These are phyloP conservation scores for Drosophila antonietae DNA, from an alignment of 2,888 invertebrate species.

Conservation along the genomic window DNA sequence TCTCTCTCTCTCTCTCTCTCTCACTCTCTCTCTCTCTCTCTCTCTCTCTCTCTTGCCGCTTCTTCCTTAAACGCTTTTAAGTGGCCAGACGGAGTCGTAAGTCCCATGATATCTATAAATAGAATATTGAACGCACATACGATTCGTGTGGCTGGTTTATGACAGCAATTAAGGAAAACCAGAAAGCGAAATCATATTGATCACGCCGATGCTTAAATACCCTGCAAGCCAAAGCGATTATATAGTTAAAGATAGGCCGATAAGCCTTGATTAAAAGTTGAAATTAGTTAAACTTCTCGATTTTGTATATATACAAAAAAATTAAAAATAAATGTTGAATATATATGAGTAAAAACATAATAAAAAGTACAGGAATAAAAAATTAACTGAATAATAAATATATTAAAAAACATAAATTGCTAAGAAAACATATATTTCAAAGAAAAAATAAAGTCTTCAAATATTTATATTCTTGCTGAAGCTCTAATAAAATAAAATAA, in stretches of 20 bases:
- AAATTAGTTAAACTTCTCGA: no score
- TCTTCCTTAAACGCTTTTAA: constrained; percentile 8
- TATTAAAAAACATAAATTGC: no score
- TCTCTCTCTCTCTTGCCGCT: neutral
- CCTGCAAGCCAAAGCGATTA: neutral
- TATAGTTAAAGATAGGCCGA: neutral
- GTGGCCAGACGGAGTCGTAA: constrained; percentile 29
- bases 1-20: neutral
- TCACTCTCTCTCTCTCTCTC: neutral
- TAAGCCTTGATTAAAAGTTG: neutral
- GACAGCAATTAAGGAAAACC: constrained; percentile 53
- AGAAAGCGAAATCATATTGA: neutral
- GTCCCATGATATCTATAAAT: constrained; percentile 46
- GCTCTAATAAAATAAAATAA: no score
- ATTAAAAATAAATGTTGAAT: no score
- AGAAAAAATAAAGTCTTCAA: no score
- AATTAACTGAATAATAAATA: no score
- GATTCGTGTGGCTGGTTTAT: constrained; percentile 44
- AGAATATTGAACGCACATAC: constrained; percentile 28
- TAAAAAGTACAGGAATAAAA: no score
- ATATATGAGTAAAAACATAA: no score
- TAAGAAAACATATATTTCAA: no score
- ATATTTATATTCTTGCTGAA: no score
- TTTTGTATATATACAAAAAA: no score
- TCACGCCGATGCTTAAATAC: neutral